A percentile compares a stretch with the other conserved stretches of the same genome.
These are phyloP conservation scores for Anolis sagrei DNA, from an alignment of 2,113 vertebrate genomes.

Conservation along the genomic window DNA sequence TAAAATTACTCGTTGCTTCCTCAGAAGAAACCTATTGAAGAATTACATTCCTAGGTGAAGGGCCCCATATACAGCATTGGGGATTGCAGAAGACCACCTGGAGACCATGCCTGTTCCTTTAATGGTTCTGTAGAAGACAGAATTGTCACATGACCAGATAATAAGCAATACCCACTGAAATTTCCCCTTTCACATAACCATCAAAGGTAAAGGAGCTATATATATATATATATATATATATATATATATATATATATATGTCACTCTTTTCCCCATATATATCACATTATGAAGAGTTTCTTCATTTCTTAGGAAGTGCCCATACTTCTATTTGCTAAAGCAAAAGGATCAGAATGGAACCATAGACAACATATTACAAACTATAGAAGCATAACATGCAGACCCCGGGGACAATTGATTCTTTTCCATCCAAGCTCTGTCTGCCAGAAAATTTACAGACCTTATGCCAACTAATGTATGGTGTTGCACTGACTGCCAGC, in stretches of 20 bases:
- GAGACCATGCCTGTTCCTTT: no score
- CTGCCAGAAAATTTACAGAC: slow-evolving; percentile 37
- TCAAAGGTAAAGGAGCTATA: no score
- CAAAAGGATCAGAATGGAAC: slow-evolving; percentile 24
- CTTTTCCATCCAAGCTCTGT: slow-evolving; percentile 49
- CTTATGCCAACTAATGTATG: slow-evolving; percentile 46
- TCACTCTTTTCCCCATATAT: neutral
- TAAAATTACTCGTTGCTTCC: no score
- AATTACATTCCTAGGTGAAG: no score
- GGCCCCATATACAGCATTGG: neutral
- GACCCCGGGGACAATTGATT: neutral
- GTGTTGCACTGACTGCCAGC: slow-evolving; percentile 38
- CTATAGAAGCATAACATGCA: slow-evolving; percentile 29
- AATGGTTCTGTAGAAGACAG: no score
- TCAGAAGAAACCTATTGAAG: no score
- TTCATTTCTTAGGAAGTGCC: neutral
- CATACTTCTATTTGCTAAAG: neutral
- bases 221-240: no score
- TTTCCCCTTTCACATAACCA: no score
- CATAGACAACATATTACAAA: slow-evolving; percentile 22
- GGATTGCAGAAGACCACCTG: neutral
- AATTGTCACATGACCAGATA: no score
- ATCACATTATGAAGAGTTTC: neutral
- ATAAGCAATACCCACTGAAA: no score
- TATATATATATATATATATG: no score